Conservation (phyloP, 1,140 invertebrate genomes). For the Plutomurus gul region DNA sequence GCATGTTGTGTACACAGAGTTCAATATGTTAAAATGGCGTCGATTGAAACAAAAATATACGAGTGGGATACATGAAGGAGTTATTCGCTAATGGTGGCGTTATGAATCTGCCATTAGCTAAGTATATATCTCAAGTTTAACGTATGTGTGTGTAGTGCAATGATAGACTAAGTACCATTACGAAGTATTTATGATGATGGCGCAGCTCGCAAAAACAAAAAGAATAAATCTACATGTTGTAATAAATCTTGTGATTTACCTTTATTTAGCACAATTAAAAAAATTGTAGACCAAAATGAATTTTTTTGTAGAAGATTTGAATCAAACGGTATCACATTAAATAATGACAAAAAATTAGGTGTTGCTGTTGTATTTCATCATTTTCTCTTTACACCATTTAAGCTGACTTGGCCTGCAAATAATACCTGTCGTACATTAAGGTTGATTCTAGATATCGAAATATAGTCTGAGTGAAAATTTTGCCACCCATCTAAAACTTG, state of each 20-base stretch:
- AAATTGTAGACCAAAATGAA: too few species aligned
- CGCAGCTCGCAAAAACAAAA: slow-evolving; percentile 21
- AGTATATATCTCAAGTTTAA: neutral
- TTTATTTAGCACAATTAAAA: neutral
- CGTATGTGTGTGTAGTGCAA: neutral
- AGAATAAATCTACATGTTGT: slow-evolving; percentile 3
- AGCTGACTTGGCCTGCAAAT: slow-evolving; percentile 39
- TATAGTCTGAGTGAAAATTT: slow-evolving; percentile 63
- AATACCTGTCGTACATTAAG: slow-evolving; percentile 75
- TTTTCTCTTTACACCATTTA: neutral
- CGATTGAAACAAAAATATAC: too few species aligned
- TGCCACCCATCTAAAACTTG: slow-evolving; percentile 59
- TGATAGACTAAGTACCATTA: neutral
- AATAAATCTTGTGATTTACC: neutral
- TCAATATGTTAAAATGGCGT: too few species aligned
- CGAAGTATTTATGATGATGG: slow-evolving; percentile 26
- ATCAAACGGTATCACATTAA: neutral
- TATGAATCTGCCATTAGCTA: neutral
- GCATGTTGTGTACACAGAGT: too few species aligned
- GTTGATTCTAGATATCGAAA: slow-evolving; percentile 71
- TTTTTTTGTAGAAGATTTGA: too few species aligned
- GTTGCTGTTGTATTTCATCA: neutral
- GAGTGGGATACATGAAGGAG: too few species aligned
- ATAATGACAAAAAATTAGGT: neutral
- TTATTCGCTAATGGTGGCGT: too few species aligned